Conservation (phyloP, 2,113 vertebrate species). For the Phodopus roborovskii region DNA sequence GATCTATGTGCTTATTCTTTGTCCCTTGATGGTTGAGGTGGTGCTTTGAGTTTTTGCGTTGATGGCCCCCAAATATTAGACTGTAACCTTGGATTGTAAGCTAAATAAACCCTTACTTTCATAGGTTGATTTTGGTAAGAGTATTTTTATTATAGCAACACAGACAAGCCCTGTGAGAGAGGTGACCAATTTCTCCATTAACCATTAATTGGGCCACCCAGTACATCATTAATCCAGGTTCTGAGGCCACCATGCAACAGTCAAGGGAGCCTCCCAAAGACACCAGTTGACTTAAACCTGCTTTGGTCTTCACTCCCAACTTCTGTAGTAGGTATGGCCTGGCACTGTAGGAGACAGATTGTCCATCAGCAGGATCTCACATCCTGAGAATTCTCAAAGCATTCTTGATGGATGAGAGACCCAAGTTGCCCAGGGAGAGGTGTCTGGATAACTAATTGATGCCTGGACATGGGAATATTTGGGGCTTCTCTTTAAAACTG, state of each 20-base stretch:
- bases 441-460: neutral
- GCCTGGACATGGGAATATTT: too few relatives aligned
- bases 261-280: neutral
- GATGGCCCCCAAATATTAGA: neutral
- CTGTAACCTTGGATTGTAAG: neutral
- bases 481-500: neutral
- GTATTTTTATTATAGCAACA: neutral
- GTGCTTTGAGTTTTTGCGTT: neutral
- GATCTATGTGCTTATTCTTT: neutral
- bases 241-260: neutral
- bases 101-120: neutral
- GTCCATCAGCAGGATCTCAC: neutral
- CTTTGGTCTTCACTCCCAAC: neutral
- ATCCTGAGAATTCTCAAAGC: neutral
- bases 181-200: neutral
- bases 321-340: too few relatives aligned
- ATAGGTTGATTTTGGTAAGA: neutral
- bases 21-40: neutral
- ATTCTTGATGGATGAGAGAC: neutral
- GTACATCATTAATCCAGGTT: neutral
- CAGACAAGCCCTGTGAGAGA: neutral
- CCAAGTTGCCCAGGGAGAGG: neutral
- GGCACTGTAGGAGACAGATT: accelerated
- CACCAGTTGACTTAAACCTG: too few relatives aligned
- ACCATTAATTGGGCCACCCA: neutral